Percentiles rank a stretch among this genome's conserved stretches.
These are phyloP conservation scores for Malacoraja senta DNA, from an alignment of 2,797 vertebrate genomes.

Conservation along the genomic window DNA sequence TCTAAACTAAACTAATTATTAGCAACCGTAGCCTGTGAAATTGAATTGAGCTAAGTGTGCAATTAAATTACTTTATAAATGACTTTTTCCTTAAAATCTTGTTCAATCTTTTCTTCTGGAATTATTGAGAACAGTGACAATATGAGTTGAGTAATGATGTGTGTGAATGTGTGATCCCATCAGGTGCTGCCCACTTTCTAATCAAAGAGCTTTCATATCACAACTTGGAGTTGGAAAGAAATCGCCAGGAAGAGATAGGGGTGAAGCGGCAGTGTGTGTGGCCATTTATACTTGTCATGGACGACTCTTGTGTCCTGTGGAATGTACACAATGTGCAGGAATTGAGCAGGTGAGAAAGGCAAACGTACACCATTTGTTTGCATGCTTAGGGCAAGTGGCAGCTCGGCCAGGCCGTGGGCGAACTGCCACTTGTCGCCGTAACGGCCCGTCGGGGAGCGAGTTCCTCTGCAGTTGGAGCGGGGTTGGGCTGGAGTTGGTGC, in stretches of 20 bases:
- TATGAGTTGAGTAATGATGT: background rate
- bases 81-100: background rate
- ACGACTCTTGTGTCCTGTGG: constrained; percentile 93
- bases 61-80: background rate
- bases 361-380: background rate
- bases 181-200: constrained; percentile 90
- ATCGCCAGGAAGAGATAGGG: constrained; percentile 83
- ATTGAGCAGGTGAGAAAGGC: constrained; percentile 60
- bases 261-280: constrained; percentile 85
- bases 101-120: background rate
- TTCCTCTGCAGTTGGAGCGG: too few relatives aligned
- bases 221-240: constrained; percentile 91
- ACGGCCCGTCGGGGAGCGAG: too few relatives aligned
- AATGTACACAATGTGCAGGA: constrained; percentile 69
- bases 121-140: background rate
- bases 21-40: background rate
- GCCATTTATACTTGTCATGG: constrained; percentile 95
- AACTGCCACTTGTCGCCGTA: too few relatives aligned
- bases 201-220: constrained; percentile 97
- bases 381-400: background rate
- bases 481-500: too few relatives aligned
- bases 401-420: too few relatives aligned
- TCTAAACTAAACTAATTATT: background rate
- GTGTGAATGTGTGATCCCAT: background rate
- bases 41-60: background rate